phyloP scores from a whole-genome alignment of 2,888 invertebrate genomes.

The Galerucella pusilla region DNA sequence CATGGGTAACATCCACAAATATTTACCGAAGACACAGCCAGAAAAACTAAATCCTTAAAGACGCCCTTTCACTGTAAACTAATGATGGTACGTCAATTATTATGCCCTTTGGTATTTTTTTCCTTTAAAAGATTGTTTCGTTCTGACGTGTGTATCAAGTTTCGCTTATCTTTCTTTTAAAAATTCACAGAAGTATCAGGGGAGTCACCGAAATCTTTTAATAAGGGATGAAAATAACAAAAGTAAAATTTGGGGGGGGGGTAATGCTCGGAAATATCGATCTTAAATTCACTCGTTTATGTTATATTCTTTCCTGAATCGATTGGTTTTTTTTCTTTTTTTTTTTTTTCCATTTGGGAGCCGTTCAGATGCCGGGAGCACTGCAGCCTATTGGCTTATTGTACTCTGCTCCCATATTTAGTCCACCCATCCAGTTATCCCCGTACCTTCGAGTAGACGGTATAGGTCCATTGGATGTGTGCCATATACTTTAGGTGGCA shows the following conservation, averaged over 20 bases:
- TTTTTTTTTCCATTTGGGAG: too few species aligned
- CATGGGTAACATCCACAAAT: slow-evolving; percentile 59
- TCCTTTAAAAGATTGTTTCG: slow-evolving; percentile 48
- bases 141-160: slow-evolving; percentile 46
- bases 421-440: too few species aligned
- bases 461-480: too few species aligned
- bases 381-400: too few species aligned
- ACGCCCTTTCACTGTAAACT: slow-evolving; percentile 38
- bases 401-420: too few species aligned
- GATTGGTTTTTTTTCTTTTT: too few species aligned
- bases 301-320: too few species aligned
- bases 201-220: neutral
- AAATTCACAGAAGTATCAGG: slow-evolving; percentile 29
- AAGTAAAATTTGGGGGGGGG: neutral
- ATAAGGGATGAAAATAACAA: neutral
- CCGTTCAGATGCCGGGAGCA: too few species aligned
- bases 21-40: slow-evolving; percentile 51
- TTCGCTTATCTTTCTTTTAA: slow-evolving; percentile 42
- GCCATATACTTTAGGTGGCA: too few species aligned
- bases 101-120: slow-evolving; percentile 39
- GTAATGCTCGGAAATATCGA: too few species aligned
- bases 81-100: slow-evolving; percentile 40
- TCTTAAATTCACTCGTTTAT: too few species aligned
- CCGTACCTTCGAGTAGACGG: too few species aligned
- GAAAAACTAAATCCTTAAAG: slow-evolving; percentile 28